phyloP scores from a whole-genome alignment of 2,888 invertebrate species.

The Molorchus minor region DNA sequence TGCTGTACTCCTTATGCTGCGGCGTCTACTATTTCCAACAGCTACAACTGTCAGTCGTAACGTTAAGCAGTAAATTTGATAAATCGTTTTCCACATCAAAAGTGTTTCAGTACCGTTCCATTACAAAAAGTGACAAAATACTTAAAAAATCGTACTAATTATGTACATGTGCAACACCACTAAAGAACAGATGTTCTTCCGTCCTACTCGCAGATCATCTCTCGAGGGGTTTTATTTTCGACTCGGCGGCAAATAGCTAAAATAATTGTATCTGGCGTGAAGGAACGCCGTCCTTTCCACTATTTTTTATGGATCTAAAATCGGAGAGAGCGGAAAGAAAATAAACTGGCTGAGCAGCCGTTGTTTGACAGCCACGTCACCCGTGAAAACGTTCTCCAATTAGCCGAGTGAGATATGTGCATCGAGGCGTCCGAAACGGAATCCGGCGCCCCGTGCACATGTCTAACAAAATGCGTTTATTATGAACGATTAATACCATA shows the following conservation, averaged over 20 bases:
- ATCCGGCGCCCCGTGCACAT: constrained; percentile 43
- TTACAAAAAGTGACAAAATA: constrained; percentile 47
- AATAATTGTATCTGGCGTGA: constrained; percentile 55
- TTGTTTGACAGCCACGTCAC: constrained; percentile 60
- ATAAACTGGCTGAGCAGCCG: constrained; percentile 54
- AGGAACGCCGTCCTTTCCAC: constrained; percentile 43
- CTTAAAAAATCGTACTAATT: constrained; percentile 50
- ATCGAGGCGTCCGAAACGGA: constrained; percentile 49
- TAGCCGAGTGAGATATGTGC: constrained; percentile 60
- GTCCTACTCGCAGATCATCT: constrained; percentile 47
- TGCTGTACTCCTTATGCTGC: too few relatives aligned
- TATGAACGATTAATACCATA: constrained; percentile 49
- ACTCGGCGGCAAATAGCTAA: constrained; percentile 51
- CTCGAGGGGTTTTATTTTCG: constrained; percentile 52
- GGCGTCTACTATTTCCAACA: neutral
- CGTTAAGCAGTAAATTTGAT: constrained; percentile 24
- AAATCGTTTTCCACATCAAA: constrained; percentile 35
- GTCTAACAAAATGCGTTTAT: constrained; percentile 52
- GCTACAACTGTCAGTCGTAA: neutral
- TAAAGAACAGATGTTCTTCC: constrained; percentile 48
- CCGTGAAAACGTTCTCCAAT: constrained; percentile 61
- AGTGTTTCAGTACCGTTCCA: constrained; percentile 32
- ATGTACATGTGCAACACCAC: constrained; percentile 47
- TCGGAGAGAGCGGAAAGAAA: constrained; percentile 47
- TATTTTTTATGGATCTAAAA: constrained; percentile 47